Conservation (phyloP, 2,113 vertebrate genomes). For the Corythornis cristatus region DNA sequence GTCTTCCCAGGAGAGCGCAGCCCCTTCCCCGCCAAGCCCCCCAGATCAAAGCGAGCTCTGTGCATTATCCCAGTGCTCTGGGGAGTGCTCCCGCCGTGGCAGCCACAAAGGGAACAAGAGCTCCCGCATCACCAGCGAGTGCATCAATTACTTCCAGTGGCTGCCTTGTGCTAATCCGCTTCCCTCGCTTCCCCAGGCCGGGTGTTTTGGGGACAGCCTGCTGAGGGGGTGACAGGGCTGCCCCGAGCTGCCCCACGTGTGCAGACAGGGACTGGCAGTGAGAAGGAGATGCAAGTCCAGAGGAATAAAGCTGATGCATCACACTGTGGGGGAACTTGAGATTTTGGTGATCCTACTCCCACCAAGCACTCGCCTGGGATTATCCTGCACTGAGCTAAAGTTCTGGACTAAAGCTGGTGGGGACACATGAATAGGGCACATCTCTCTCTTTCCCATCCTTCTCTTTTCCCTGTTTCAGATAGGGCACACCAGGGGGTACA, state of each 20-base stretch:
- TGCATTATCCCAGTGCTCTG: slow-evolving; percentile 1
- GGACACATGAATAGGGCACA: accelerated
- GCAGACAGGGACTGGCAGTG: neutral
- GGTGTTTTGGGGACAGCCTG: neutral
- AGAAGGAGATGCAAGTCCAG: neutral
- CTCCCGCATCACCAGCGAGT: slow-evolving; percentile 37
- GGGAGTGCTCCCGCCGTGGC: neutral
- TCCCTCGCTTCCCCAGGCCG: neutral
- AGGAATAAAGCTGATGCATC: neutral
- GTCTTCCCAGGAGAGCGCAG: neutral
- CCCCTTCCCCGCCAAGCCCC: neutral
- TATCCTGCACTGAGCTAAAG: neutral
- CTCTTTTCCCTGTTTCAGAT: neutral
- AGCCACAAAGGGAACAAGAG: slow-evolving; percentile 61
- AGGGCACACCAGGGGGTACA: neutral
- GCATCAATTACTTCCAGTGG: slow-evolving; percentile 70
- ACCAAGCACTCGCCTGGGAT: neutral
- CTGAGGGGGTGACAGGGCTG: neutral
- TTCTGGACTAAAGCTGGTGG: neutral
- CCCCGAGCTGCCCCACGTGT: neutral
- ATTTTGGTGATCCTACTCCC: neutral
- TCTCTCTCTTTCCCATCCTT: neutral
- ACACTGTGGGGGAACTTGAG: neutral
- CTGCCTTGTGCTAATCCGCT: slow-evolving; percentile 53
- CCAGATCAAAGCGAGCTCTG: slow-evolving; percentile 1